These are phyloP conservation scores for Engraulis encrasicolus DNA, from an alignment of 2,113 vertebrate species.

Conservation along the genomic window DNA sequence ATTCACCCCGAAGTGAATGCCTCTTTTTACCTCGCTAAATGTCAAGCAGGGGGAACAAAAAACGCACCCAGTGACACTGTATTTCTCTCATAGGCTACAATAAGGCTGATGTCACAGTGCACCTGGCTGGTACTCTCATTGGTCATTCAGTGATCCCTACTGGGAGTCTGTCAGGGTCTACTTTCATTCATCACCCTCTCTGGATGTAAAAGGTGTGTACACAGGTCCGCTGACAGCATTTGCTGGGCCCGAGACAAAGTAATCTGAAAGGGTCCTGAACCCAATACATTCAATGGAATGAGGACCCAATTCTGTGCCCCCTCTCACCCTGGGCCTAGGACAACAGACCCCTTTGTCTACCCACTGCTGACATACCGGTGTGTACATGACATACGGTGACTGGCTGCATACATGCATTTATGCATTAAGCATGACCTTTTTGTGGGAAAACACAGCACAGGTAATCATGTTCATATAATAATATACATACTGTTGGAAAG, in stretches of 20 bases:
- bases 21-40: background rate
- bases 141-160: background rate
- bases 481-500: slow-evolving; percentile 59
- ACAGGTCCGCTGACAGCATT: too few relatives aligned
- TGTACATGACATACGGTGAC: background rate
- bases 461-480: slow-evolving; percentile 62
- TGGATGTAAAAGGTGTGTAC: background rate
- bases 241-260: too few relatives aligned
- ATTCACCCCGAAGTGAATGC: slow-evolving; percentile 28
- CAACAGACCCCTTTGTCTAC: too few relatives aligned
- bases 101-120: background rate
- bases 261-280: too few relatives aligned
- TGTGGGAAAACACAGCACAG: slow-evolving; percentile 31
- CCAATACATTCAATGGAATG: too few relatives aligned
- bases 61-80: slow-evolving; percentile 40
- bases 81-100: slow-evolving; percentile 11
- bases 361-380: too few relatives aligned
- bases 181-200: background rate
- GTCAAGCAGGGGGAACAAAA: slow-evolving; percentile 16
- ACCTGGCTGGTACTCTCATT: background rate
- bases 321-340: too few relatives aligned
- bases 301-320: too few relatives aligned
- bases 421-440: slow-evolving; percentile 14
- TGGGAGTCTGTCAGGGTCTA: background rate
- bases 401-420: background rate